Percentiles rank a stretch among this genome's conserved stretches.
phyloP scores from a whole-genome alignment of 2,888 invertebrate species.

The Brachyptera risi region DNA sequence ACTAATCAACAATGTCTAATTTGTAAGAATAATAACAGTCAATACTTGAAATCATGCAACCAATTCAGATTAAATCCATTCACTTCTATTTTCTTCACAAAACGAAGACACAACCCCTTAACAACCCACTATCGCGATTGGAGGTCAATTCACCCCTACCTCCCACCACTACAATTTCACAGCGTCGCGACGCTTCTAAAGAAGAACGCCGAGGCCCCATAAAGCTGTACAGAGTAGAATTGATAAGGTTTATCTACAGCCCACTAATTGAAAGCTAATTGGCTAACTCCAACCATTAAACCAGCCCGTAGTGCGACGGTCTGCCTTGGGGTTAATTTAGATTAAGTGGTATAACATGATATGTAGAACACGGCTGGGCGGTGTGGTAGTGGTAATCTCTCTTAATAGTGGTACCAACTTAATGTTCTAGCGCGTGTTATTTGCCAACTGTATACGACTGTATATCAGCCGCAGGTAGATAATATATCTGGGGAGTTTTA shows the following conservation, averaged over 20 bases:
- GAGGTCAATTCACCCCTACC: too few relatives aligned
- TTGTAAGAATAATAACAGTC: too few relatives aligned
- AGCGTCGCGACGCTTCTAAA: not conserved
- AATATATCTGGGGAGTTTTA: constrained; percentile 12
- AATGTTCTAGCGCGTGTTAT: constrained; percentile 13
- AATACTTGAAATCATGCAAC: too few relatives aligned
- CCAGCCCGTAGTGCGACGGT: constrained; percentile 15
- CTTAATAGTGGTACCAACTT: constrained; percentile 15
- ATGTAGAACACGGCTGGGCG: constrained; percentile 1
- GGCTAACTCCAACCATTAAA: constrained; percentile 30
- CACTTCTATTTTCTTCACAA: too few relatives aligned
- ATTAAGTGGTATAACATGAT: constrained; percentile 24
- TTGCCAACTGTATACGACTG: not conserved
- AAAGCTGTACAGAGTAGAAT: constrained; percentile 23
- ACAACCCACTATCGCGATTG: not conserved
- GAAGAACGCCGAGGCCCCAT: constrained; percentile 14
- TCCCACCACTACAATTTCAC: not conserved
- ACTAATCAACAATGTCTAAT: too few relatives aligned
- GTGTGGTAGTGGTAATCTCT: constrained; percentile 23
- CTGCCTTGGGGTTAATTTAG: constrained; percentile 27
- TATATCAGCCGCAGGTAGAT: constrained; percentile 18
- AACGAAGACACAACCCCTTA: not conserved
- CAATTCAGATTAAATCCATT: too few relatives aligned
- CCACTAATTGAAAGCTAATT: constrained; percentile 32
- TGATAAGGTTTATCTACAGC: constrained; percentile 27